Evolutionary conservation across 2,113 vertebrate genomes (phyloP), one percentile per base, ranked within the genome.

Genomic region (Alligator mississippiensis): DNA sequence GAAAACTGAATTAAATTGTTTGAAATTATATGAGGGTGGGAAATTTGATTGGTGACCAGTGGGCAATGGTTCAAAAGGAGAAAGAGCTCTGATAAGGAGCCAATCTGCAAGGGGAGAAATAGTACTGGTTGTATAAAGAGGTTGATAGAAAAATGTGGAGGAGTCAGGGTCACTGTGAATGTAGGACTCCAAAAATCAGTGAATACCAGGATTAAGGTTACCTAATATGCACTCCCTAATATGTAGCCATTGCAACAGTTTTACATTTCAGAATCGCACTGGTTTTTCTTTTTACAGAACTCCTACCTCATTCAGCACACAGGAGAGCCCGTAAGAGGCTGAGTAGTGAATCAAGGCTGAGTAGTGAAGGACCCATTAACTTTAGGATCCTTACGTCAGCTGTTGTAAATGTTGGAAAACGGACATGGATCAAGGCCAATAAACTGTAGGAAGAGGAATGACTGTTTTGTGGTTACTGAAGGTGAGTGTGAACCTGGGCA

Each of bases 401-500:
- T 59, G 5, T 15, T 82, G 62, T 62, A 63, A 30, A 80, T 58
- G 30, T 1, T 15, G n/a, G 12, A 47, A 11, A 38, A 74, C 3
- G 27, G 3, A 25, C 24, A 27, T 9, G 10, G 34, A 75, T 38
- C 47, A 66, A 27, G 38, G 38, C 19, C 47, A 62, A 28, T 9
- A 4, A 80, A 64, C 64, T 63, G 34, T 3, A n/a, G 54, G 54
- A 64, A 28, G 58, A 25, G 0, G 1, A 34, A 11, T 1, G 11
- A 15, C 15, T 76, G 28, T 6, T 25, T 3, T 1, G 28, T 59
- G 8, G 4, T 11, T 75, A 5, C 7, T 74, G 55, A 3, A 80
- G 21, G 10, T 1, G 58, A 79, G 18, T 0, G 3, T 8, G n/a
- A 3, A 8, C 14, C 4, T 15, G 28, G 76, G 82, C 82, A 27